Percentiles rank a stretch among this genome's conserved stretches.
phyloP scores from a whole-genome alignment of 2,113 vertebrate genomes.

The Larimichthys polyactis region DNA sequence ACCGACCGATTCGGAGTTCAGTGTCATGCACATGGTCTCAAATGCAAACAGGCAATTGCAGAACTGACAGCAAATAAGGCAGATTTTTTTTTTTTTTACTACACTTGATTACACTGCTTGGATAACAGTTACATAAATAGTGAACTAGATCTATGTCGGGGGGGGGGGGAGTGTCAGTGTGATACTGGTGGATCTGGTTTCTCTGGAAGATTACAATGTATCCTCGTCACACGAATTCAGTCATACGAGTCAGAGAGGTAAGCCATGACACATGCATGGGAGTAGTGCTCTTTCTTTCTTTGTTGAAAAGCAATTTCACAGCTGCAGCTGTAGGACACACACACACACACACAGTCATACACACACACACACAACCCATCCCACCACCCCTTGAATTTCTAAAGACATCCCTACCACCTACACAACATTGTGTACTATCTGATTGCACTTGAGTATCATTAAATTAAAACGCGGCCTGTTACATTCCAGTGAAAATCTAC shows the following conservation, averaged over 20 bases:
- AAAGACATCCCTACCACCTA: conserved; percentile 61
- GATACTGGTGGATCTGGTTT: conserved; percentile 47
- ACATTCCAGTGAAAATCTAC: conserved; percentile 67
- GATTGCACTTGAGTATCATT: conserved; percentile 72
- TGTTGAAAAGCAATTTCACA: conserved; percentile 45
- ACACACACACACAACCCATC: conserved; percentile 23
- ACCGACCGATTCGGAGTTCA: conserved; percentile 32
- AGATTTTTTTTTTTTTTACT: conserved; percentile 25
- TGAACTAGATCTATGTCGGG: conserved; percentile 69
- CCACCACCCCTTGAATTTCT: conserved; percentile 28
- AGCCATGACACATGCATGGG: conserved; percentile 73
- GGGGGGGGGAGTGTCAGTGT: conserved; percentile 50
- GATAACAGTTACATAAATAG: conserved; percentile 75
- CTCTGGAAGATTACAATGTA: conserved; percentile 47
- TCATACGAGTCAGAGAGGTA: conserved; percentile 56
- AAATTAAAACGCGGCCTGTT: conserved; percentile 60
- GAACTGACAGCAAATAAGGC: conserved; percentile 63
- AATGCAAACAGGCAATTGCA: conserved; percentile 67
- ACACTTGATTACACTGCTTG: conserved; percentile 72
- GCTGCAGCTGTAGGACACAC: conserved; percentile 39
- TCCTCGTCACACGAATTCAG: conserved; percentile 55
- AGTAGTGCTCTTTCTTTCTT: conserved; percentile 47
- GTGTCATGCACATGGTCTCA: conserved; percentile 69
- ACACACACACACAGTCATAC: background rate
- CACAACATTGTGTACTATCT: conserved; percentile 46